Conservation (phyloP, 2,888 invertebrate species). For the Acronicta aceris region DNA sequence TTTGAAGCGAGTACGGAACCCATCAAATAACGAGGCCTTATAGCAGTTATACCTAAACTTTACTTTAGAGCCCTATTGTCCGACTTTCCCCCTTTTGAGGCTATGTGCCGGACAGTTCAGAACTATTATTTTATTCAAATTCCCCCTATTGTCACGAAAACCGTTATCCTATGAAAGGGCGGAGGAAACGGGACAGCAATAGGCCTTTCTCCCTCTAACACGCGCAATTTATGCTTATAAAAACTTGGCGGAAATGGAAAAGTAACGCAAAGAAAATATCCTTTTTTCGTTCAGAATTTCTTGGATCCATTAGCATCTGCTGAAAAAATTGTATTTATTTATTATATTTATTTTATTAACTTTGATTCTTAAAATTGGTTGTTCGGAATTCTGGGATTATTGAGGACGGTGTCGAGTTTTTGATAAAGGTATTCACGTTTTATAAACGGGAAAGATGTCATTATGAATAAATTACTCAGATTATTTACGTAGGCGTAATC, state of each 20-base stretch:
- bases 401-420: not conserved
- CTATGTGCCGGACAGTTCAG: constrained; percentile 70
- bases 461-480: no score
- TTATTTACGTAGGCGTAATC: no score
- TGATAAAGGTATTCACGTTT: no score
- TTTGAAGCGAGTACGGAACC: constrained; percentile 33
- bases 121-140: constrained; percentile 86
- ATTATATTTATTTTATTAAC: constrained; percentile 30
- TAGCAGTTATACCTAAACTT: constrained; percentile 57
- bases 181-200: constrained; percentile 35
- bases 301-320: constrained; percentile 40
- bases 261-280: constrained; percentile 52
- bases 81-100: constrained; percentile 54
- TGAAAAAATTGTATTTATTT: constrained; percentile 28
- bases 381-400: not conserved
- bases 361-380: constrained; percentile 26
- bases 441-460: no score
- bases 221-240: constrained; percentile 45
- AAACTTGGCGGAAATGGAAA: constrained; percentile 52
- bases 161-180: constrained; percentile 63
- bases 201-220: constrained; percentile 41
- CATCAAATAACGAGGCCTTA: constrained; percentile 70
- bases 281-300: constrained; percentile 30
- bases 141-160: constrained; percentile 68
- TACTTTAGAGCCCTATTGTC: constrained; percentile 67